Evolutionary conservation across 2,797 vertebrate genomes (phyloP).

Genomic region (Sitta carolinensis): DNA sequence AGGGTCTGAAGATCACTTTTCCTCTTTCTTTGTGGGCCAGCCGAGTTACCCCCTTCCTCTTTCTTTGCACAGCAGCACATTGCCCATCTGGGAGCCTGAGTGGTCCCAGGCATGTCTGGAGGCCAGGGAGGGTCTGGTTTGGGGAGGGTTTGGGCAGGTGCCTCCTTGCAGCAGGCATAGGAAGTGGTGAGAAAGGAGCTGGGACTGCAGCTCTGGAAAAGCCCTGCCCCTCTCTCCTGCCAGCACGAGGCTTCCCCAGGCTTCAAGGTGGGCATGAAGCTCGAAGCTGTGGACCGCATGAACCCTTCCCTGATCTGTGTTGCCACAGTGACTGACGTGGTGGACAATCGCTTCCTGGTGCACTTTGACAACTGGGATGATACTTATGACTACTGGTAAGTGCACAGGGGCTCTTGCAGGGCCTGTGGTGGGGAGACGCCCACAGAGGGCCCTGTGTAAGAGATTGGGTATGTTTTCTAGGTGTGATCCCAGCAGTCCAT

Average conservation of each 20-base stretch:
- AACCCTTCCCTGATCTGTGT: slow-evolving; percentile 97
- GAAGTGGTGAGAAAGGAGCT: not conserved
- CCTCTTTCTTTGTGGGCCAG: not conserved
- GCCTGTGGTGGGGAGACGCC: not conserved
- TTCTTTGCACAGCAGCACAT: not conserved
- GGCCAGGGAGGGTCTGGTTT: not conserved
- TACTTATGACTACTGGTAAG: slow-evolving; percentile 97
- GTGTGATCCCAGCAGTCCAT: slow-evolving; percentile 96
- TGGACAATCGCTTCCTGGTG: slow-evolving; percentile 92
- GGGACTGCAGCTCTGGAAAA: not conserved
- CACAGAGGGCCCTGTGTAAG: not conserved
- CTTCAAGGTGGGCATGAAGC: slow-evolving; percentile 94
- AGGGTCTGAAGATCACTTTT: not conserved
- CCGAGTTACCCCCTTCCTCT: not conserved
- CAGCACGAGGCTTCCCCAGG: slow-evolving; percentile 83
- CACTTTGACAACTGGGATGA: slow-evolving; percentile 99
- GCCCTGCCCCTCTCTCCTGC: not conserved
- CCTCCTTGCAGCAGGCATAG: not conserved
- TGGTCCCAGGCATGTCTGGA: not conserved
- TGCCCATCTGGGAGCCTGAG: not conserved
- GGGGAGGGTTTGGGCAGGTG: not conserved
- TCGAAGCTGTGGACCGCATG: slow-evolving; percentile 98
- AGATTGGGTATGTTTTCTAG: slow-evolving; percentile 73
- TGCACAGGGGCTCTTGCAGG: not conserved
- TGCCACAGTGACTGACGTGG: slow-evolving; percentile 94